These are phyloP conservation scores for Micronycteris hirsuta DNA, from an alignment of 2,113 vertebrate species.

Conservation along the genomic window DNA sequence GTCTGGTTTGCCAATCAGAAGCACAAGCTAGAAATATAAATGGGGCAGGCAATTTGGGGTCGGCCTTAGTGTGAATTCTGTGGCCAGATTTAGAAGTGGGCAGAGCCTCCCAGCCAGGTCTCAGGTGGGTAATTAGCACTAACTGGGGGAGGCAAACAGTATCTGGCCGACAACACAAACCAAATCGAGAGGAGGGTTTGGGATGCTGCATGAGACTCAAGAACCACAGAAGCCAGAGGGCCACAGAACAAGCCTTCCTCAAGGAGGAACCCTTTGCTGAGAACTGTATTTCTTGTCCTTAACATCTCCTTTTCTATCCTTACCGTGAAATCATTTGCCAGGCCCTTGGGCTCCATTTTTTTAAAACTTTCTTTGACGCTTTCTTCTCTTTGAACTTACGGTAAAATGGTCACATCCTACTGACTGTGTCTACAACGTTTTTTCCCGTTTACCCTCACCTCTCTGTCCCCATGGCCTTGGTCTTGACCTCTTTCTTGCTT, in stretches of 20 bases:
- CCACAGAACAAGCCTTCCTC: not conserved
- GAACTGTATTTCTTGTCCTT: not conserved
- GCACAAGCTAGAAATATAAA: constrained; percentile 7
- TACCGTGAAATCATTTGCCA: not conserved
- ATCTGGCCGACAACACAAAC: not conserved
- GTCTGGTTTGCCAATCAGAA: not conserved
- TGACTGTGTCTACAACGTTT: not conserved
- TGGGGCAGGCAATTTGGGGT: not conserved
- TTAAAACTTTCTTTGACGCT: not conserved
- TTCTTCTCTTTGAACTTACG: not conserved
- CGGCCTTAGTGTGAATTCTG: not conserved
- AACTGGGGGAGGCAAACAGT: not conserved
- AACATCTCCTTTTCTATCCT: not conserved
- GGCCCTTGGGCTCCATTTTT: not conserved
- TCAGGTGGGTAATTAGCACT: not conserved
- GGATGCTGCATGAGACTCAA: not conserved
- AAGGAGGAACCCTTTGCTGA: not conserved
- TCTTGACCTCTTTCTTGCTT: not conserved
- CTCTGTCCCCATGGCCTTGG: not conserved
- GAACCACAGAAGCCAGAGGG: not conserved
- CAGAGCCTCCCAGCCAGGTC: not conserved
- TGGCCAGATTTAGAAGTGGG: not conserved
- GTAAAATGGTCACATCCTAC: not conserved
- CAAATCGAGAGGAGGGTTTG: not conserved
- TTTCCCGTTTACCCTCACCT: not conserved